These are phyloP conservation scores for Acronicta psi DNA, from an alignment of 2,888 invertebrate genomes.

Conservation along the genomic window DNA sequence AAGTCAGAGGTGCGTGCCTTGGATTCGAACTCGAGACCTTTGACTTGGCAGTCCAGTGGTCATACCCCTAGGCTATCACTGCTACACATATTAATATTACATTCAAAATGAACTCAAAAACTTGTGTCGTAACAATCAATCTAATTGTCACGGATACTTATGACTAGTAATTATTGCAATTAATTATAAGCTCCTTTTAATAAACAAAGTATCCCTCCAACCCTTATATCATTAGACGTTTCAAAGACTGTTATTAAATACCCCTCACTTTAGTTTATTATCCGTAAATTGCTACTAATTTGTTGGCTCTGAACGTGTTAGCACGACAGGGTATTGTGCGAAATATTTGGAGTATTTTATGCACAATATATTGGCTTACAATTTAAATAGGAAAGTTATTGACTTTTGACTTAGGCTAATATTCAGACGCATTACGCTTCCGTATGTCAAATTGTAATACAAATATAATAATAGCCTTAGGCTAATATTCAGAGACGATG, in stretches of 20 bases:
- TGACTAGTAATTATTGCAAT: conserved; percentile 60
- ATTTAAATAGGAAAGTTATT: background rate
- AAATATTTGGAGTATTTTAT: conserved; percentile 34
- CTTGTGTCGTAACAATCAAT: conserved; percentile 9
- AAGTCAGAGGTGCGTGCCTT: too few species aligned
- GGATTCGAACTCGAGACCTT: too few species aligned
- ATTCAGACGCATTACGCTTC: too few species aligned
- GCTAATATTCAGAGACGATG: too few species aligned
- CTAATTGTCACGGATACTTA: conserved; percentile 56
- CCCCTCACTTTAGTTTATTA: conserved; percentile 58
- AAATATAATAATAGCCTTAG: too few species aligned
- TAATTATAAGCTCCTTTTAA: conserved; percentile 56
- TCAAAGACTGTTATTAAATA: conserved; percentile 61
- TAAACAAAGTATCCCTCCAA: conserved; percentile 57
- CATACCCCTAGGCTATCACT: too few species aligned
- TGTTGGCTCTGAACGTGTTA: conserved; percentile 49
- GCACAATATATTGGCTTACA: conserved; percentile 2
- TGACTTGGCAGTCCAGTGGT: too few species aligned
- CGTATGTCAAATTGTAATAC: too few species aligned
- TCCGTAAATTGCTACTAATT: conserved; percentile 59
- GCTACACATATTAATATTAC: too few species aligned
- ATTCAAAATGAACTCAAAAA: background rate
- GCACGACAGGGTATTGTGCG: conserved; percentile 37
- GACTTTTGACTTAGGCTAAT: background rate
- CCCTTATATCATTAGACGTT: conserved; percentile 56